A percentile compares a stretch with the other conserved stretches of the same genome.
Evolutionary conservation across 1,140 invertebrate species (phyloP).

Genomic region (Tribolium castaneum): DNA sequence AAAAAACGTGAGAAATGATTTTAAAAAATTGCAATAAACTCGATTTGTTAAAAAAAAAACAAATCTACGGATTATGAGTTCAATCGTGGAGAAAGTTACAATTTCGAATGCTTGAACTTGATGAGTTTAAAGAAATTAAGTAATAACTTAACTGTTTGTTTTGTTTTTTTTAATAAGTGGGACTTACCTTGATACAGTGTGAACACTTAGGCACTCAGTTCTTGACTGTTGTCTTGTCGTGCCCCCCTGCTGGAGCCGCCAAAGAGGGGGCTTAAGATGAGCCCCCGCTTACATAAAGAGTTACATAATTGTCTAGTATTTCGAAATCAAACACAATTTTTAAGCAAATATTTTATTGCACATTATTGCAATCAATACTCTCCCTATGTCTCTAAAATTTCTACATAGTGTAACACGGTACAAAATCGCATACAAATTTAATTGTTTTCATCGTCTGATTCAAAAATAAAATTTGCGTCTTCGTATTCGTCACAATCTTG

Average conservation of each 20-base stretch:
- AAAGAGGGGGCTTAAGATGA: background rate
- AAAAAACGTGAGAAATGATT: background rate
- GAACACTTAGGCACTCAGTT: background rate
- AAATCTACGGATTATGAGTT: background rate
- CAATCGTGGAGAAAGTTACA: background rate
- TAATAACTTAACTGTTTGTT: background rate
- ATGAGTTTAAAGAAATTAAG: no score
- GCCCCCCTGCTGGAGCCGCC: background rate
- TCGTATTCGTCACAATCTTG: slow-evolving; percentile 10
- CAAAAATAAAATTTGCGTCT: slow-evolving; percentile 35
- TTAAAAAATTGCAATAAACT: background rate
- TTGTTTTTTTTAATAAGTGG: background rate
- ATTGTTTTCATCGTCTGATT: slow-evolving; percentile 34
- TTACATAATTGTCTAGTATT: background rate
- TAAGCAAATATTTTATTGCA: slow-evolving; percentile 31
- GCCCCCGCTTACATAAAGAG: background rate
- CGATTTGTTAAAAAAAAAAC: background rate
- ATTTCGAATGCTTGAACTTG: background rate
- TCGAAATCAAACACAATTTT: background rate
- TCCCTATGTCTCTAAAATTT: background rate
- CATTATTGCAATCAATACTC: background rate
- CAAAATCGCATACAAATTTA: slow-evolving; percentile 21
- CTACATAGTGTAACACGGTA: slow-evolving; percentile 3
- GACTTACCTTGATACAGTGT: background rate
- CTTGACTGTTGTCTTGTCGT: background rate